Base-by-base conservation (phyloP, 2,797 vertebrate species). In the Epinephelus awoara region DNA sequence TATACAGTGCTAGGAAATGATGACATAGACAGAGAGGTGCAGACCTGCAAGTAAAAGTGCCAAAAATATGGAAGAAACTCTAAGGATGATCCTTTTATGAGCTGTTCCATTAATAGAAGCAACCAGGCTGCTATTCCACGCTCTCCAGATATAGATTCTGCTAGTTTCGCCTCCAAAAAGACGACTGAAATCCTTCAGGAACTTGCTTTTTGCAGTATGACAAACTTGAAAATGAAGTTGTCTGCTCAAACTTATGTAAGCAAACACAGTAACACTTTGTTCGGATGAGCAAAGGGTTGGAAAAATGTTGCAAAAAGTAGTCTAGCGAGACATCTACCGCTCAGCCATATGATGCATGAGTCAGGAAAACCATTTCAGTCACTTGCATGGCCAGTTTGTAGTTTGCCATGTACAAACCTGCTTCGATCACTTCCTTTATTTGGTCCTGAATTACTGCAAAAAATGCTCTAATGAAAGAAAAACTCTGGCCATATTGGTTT, bases 101-200 rank as follows among this genome's bases (percentile, higher is more conserved):
- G 77, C 75, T 82, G 34, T 84, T 83, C 75, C 72, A 82, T 87
- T 88, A 91, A 85, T 85, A 89, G 85, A 88, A 66, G 62, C 79
- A 67, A 72, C 27, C 70, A 62, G 68, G 74, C 77, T 77, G 83
- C 69, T 21, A 67, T 83, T 66, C 59, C 63, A 40, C 56, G 57
- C 82, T 62, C 70, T 68, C 73, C 71, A 91, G 84, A 91, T 84
- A 85, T 79, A 91, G 75, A 79, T 67, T 79, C 63, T 73, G 80
- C 55, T 80, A 19, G 79, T 81, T 82, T 67, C 54, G 64, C 64
- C 72, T 77, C 50, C 5, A 64, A 79, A 69, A 74, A 66, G 27
- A 62, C 3, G 6, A 66, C 23, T 38, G 55, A 57, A 80, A 79
- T 59, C 54, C 75, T 82, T 55, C 67, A 85, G 74, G 65, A 86